A percentile compares a stretch with the other conserved stretches of the same genome.
Evolutionary conservation across 2,888 invertebrate genomes (phyloP).

Genomic region (Drosophila imparisetae): DNA sequence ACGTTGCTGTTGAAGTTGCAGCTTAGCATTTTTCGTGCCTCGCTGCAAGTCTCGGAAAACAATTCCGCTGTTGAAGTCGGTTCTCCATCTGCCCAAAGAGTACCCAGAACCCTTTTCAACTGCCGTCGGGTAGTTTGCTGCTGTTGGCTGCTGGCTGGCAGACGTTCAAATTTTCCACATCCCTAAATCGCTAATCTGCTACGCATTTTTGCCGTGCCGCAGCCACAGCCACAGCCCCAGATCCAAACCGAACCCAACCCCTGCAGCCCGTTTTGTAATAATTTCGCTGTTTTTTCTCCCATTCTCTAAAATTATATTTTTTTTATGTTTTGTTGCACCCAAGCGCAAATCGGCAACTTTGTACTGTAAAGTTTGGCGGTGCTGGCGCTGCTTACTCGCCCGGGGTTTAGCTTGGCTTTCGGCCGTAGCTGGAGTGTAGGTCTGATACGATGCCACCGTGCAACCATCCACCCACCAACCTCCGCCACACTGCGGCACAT

Average conservation of each 20-base stretch:
- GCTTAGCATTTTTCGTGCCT: conserved; percentile 55
- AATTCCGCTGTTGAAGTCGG: conserved; percentile 37
- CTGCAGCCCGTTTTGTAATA: conserved; percentile 61
- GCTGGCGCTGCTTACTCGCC: conserved; percentile 27
- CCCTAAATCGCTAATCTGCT: conserved; percentile 82
- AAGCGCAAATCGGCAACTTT: conserved; percentile 78
- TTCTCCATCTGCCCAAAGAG: conserved; percentile 4
- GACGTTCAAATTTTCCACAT: conserved; percentile 80
- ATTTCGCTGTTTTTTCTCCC: conserved; percentile 55
- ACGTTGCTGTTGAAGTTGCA: conserved; percentile 59
- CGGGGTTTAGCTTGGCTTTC: conserved; percentile 49
- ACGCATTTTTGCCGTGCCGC: conserved; percentile 71
- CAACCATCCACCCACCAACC: background rate
- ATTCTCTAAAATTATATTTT: background rate
- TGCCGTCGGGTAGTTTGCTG: conserved; percentile 13
- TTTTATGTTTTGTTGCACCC: conserved; percentile 56
- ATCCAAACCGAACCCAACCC: conserved; percentile 11
- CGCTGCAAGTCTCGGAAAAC: conserved; percentile 45
- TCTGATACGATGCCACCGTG: conserved; percentile 8
- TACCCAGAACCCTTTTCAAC: conserved; percentile 50
- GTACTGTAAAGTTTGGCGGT: conserved; percentile 68
- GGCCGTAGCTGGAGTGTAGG: conserved; percentile 30
- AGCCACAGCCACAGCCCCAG: conserved; percentile 31
- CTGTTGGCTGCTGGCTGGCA: conserved; percentile 48
- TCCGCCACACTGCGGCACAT: conserved; percentile 52